These are phyloP conservation scores for Phrynocephalus forsythii DNA, from an alignment of 2,797 vertebrate genomes.

Conservation along the genomic window DNA sequence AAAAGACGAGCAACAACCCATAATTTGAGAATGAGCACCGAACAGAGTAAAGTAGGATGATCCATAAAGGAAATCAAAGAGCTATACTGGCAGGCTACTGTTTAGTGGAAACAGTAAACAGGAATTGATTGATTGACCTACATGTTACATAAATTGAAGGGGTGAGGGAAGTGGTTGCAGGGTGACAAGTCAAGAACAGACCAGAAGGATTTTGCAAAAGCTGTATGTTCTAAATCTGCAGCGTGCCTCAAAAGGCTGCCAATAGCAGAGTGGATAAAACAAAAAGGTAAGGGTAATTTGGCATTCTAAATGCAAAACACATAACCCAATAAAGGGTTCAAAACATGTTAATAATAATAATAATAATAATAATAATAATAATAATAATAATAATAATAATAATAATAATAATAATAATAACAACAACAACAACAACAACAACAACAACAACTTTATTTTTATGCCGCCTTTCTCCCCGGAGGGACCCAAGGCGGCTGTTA, in stretches of 20 bases:
- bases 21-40: too few relatives aligned
- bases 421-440: too few relatives aligned
- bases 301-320: conserved; percentile 10
- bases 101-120: conserved; percentile 3
- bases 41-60: background rate
- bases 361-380: too few relatives aligned
- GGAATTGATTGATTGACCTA: conserved; percentile 18
- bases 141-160: background rate
- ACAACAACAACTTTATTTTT: too few relatives aligned
- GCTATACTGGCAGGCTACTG: background rate
- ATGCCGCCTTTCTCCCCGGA: too few relatives aligned
- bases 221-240: background rate
- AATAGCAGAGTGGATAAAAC: background rate
- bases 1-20: background rate
- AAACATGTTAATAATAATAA: conserved; percentile 10
- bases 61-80: background rate
- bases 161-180: background rate
- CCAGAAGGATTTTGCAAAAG: background rate
- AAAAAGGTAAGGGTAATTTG: background rate
- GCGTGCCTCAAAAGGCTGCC: background rate
- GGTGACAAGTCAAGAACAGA: conserved; percentile 11
- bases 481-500: background rate
- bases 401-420: too few relatives aligned
- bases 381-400: too few relatives aligned
- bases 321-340: background rate